A percentile compares a stretch with the other conserved stretches of the same genome.
Conservation (phyloP, 1,140 invertebrate species). For the Periplaneta americana region DNA sequence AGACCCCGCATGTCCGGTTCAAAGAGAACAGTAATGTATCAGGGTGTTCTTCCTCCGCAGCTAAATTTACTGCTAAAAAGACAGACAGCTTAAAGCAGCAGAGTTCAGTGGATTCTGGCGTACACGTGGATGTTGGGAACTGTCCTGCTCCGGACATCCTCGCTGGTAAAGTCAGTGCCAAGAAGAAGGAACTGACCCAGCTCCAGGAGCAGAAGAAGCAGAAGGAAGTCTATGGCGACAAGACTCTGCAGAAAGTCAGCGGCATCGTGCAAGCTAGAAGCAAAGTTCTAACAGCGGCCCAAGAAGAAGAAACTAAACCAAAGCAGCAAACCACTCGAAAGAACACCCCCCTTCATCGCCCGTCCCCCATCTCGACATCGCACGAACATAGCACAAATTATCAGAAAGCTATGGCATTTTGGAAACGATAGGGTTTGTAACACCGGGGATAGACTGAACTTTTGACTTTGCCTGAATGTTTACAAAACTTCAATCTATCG, state of each 20-base stretch:
- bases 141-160: neutral
- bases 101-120: slow-evolving; percentile 15
- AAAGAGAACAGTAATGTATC: neutral
- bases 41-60: slow-evolving; percentile 11
- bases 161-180: neutral
- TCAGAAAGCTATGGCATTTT: slow-evolving; percentile 16
- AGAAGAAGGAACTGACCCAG: neutral
- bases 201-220: neutral
- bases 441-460: neutral
- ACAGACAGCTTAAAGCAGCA: slow-evolving; percentile 16
- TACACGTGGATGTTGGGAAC: neutral
- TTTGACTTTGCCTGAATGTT: neutral
- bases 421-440: slow-evolving; percentile 6
- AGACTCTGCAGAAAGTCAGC: neutral
- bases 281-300: neutral
- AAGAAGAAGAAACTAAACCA: neutral
- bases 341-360: neutral
- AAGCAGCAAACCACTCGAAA: neutral
- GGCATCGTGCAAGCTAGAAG: neutral
- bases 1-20: slow-evolving; percentile 1
- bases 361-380: slow-evolving; percentile 1
- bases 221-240: neutral
- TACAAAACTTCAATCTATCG: neutral
- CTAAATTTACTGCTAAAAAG: slow-evolving; percentile 8
- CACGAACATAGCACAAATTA: slow-evolving; percentile 15